Evolutionary conservation across 2,888 invertebrate species (phyloP).

Genomic region (Odiellus spinosus): DNA sequence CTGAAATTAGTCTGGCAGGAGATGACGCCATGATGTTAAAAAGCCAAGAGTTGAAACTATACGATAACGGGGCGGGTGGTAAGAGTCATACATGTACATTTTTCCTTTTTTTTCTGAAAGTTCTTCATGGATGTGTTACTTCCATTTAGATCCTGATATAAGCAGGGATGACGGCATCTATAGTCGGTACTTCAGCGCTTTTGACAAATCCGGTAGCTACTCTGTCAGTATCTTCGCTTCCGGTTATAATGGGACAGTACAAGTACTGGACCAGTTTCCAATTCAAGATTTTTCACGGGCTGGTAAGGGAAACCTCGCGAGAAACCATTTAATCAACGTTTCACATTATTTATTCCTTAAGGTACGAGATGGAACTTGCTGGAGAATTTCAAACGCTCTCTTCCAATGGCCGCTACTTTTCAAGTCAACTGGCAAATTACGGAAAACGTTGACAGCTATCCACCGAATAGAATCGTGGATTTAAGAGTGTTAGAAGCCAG

Average conservation of each 20-base stretch:
- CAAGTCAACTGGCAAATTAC: too few relatives aligned
- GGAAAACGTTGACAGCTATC: constrained; percentile 4
- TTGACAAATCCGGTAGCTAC: constrained; percentile 26
- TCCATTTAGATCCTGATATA: constrained; percentile 40
- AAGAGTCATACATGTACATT: too few relatives aligned
- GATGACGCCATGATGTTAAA: constrained; percentile 21
- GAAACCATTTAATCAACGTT: too few relatives aligned
- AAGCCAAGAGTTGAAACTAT: constrained; percentile 32
- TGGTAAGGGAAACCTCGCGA: too few relatives aligned
- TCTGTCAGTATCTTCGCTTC: constrained; percentile 23
- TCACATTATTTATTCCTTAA: too few relatives aligned
- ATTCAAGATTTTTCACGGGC: too few relatives aligned
- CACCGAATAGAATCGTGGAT: constrained; percentile 40
- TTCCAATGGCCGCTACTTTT: too few relatives aligned
- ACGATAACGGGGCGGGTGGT: constrained; percentile 41
- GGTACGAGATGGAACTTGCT: too few relatives aligned
- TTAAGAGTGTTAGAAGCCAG: constrained; percentile 34
- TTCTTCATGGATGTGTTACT: too few relatives aligned
- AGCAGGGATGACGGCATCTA: constrained; percentile 48
- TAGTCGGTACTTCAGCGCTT: constrained; percentile 37
- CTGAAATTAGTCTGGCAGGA: constrained; percentile 20
- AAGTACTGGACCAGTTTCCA: too few relatives aligned
- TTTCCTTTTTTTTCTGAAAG: too few relatives aligned
- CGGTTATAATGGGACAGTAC: background rate
- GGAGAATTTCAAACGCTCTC: too few relatives aligned